Evolutionary conservation across 2,888 invertebrate species (phyloP), one percentile per base, ranked within the genome.

Genomic region (Pseudococcus jackbeardsleyi): DNA sequence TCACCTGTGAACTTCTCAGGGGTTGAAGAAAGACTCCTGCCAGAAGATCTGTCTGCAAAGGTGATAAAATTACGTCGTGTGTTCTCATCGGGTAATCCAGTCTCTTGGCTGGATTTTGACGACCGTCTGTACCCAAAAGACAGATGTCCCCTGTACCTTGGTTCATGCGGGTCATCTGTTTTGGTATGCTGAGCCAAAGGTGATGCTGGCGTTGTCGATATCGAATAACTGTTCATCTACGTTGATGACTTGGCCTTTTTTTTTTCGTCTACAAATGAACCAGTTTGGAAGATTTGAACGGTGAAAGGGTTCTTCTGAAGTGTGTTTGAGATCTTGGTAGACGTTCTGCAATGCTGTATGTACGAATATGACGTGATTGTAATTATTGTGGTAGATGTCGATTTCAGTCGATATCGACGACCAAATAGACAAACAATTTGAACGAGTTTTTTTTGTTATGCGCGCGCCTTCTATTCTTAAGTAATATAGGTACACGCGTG

Each of bases 401-500:
- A 50, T 50, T 50, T 50, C 8, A 50, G 5, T 50, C 50, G 19
- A 54, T 17, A 59, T 59, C 19, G 59, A 59, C 59, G 59, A 59
- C 19, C 26, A 33, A 50, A 12, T 15, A 12, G 59, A 19, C 59
- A 59, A 59, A 59, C 59, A 59, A 59, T 59, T 59, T 59, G 59
- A 59, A 59, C 59, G 59, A 59, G 59, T 59, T 59, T n/a, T 59
- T n/a, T 54, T 19, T 59, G 50, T 50, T 59, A 19, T 11, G 19
- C 59, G 59, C 59, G 59, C 59, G 59, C 19, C 59, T 59, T 59
- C 59, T 59, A n/a, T 6, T 59, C 59, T n/a, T 59, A 19, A 59
- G 59, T 59, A 59, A 59, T 59, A 59, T 59, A 59, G 59, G 59
- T 59, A 59, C 59, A 59, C 59, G 59, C 59, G 59, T 59, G 59